Evolutionary conservation across 2,797 vertebrate species (phyloP), one percentile per base, ranked within the genome.

Genomic region (Sebastes ruberrimus): DNA sequence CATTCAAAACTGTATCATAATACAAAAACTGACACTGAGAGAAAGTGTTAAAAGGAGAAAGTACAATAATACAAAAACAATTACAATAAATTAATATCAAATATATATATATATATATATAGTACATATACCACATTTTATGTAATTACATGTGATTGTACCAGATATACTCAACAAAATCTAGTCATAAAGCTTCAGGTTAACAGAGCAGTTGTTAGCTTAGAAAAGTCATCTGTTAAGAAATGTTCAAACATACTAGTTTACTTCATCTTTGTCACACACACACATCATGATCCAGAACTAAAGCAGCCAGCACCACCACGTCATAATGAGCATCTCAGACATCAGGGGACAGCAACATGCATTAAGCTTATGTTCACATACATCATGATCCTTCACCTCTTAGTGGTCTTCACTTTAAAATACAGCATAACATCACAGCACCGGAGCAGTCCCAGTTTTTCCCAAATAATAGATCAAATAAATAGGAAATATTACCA

Each of bases 51-150:
- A 60, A 71, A 82, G 23, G 30, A 86, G 64, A 84, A 70, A 86
- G 57, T 84, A 90, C 49, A 89, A 84, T 70, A 89, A 88, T 52
- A 52, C 49, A 91, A 89, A 86, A 90, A 75, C 65, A 92, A 92
- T 92, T 84, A 89, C 56, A 92, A 93, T 92, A 94, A 94, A 94
- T 92, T 78, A 88, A 86, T 91, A 80, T 83, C 56, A 89, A 79
- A 86, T 74, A 77, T 73, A 86, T 61, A 76, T 61, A 32, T 78
- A 82, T 33, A 35, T 76, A 33, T 42, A 42, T 76, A 33, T 60
- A 33, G 71, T 70, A 71, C 63, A 67, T 60, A 49, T 78, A 62
- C 53, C 63, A 74, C 55, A 85, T 68, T 66, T 28, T 11, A 27
- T 55, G 80, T 80, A 70, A 84, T 81, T 64, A 62, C 59, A 86